Evolutionary conservation across 2,888 invertebrate genomes (phyloP).

Genomic region (Isotomurus palustris): DNA sequence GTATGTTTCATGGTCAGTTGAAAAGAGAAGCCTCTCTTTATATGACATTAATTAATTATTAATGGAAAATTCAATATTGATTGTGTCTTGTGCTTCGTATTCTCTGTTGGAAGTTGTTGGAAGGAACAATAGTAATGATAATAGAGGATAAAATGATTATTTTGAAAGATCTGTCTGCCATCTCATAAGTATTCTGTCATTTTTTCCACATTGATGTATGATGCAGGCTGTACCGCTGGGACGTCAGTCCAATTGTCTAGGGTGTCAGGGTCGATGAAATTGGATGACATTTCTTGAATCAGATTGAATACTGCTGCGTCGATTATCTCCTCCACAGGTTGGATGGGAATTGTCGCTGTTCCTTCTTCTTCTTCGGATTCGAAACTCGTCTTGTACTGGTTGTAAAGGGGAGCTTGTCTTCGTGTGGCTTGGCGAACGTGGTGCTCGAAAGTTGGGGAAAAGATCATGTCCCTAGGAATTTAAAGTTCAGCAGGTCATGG

Average conservation of each 20-base stretch:
- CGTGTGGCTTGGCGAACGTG: conserved; percentile 19
- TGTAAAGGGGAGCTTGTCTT: conserved; percentile 25
- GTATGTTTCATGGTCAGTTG: too few species aligned
- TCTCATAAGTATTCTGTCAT: conserved; percentile 9
- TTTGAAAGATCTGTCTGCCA: too few species aligned
- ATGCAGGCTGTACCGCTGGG: conserved; percentile 19
- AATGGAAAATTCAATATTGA: too few species aligned
- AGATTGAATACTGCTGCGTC: conserved; percentile 34
- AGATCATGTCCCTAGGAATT: conserved; percentile 25
- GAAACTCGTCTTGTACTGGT: conserved; percentile 19
- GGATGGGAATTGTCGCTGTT: neutral
- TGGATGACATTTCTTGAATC: conserved; percentile 36
- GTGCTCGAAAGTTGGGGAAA: conserved; percentile 15
- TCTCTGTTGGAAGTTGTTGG: too few species aligned
- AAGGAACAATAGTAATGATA: too few species aligned
- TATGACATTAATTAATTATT: too few species aligned
- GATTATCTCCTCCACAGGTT: conserved; percentile 25
- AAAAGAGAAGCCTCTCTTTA: too few species aligned
- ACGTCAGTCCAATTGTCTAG: conserved; percentile 22
- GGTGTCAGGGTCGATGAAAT: conserved; percentile 16
- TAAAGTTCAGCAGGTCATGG: too few species aligned
- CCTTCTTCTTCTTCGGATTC: neutral
- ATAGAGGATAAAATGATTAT: too few species aligned
- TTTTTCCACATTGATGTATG: conserved; percentile 20
- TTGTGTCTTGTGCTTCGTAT: too few species aligned